Percentiles rank a stretch among this genome's conserved stretches.
Evolutionary conservation across 1,140 invertebrate genomes (phyloP).

Genomic region (Drosophila rufa): DNA sequence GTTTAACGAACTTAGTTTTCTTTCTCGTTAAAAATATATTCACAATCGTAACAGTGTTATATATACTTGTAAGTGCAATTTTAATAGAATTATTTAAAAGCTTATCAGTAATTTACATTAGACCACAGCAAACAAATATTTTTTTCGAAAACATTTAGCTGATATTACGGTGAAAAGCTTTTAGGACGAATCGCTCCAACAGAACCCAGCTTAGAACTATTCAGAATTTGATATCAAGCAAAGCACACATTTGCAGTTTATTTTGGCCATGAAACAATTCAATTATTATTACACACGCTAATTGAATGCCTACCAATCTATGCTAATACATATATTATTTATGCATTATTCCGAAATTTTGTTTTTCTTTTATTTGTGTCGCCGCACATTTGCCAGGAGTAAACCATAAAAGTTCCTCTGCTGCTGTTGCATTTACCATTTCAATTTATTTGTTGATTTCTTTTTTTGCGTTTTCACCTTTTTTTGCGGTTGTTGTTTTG

Average conservation of each 20-base stretch:
- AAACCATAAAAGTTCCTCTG: slow-evolving; percentile 64
- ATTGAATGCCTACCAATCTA: slow-evolving; percentile 68
- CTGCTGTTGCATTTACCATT: slow-evolving; percentile 50
- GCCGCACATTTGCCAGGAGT: slow-evolving; percentile 37
- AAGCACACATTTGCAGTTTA: slow-evolving; percentile 17
- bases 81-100: no score
- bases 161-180: not conserved
- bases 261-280: slow-evolving; percentile 25
- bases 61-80: no score
- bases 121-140: no score
- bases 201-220: not conserved
- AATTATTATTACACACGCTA: slow-evolving; percentile 70
- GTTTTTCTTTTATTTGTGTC: slow-evolving; percentile 33
- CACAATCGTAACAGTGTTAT: no score
- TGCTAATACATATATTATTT: slow-evolving; percentile 73
- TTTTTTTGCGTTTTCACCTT: slow-evolving; percentile 38
- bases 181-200: not conserved
- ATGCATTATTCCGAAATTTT: slow-evolving; percentile 62
- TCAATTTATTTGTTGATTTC: slow-evolving; percentile 70
- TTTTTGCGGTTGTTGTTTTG: slow-evolving; percentile 30
- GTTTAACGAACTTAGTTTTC: no score
- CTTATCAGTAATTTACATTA: no score
- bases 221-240: not conserved
- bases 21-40: no score
- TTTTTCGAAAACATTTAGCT: no score